A percentile compares a stretch with the other conserved stretches of the same genome.
Evolutionary conservation across 2,113 vertebrate species (phyloP).

Genomic region (Upupa epops): DNA sequence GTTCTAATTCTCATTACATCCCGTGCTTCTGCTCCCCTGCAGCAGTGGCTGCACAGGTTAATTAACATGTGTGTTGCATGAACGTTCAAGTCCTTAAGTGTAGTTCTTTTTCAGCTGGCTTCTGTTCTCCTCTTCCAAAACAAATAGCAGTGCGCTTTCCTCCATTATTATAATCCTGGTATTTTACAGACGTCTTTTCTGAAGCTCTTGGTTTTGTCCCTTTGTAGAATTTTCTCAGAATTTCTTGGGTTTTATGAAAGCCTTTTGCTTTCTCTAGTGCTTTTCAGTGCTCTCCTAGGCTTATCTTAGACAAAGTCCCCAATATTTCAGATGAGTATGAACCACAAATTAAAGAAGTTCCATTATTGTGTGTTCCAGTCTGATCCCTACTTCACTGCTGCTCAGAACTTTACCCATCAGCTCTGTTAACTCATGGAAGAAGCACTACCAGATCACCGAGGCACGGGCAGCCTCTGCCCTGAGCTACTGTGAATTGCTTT

Average conservation of each 20-base stretch:
- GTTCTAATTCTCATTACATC: slow-evolving; percentile 29
- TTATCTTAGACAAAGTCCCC: background rate
- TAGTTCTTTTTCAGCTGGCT: background rate
- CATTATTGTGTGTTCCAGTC: background rate
- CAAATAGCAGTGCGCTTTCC: background rate
- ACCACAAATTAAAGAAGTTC: background rate
- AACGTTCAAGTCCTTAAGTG: slow-evolving; percentile 20
- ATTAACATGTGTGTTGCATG: slow-evolving; percentile 21
- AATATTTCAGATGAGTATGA: background rate
- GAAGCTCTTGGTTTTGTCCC: background rate
- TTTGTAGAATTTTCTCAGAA: background rate
- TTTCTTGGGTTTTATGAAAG: background rate
- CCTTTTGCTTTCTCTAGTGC: background rate
- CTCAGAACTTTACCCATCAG: background rate
- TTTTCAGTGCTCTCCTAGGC: background rate
- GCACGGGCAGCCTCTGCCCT: background rate
- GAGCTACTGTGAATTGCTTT: background rate
- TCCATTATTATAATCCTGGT: background rate
- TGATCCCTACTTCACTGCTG: background rate
- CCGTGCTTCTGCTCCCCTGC: background rate
- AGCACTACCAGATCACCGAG: background rate
- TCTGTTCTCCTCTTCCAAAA: background rate
- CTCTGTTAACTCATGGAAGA: background rate
- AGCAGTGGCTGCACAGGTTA: slow-evolving; percentile 20
- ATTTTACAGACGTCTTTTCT: slow-evolving; percentile 9